Conservation (phyloP, 2,888 invertebrate species). For the Onchidella celtica region DNA sequence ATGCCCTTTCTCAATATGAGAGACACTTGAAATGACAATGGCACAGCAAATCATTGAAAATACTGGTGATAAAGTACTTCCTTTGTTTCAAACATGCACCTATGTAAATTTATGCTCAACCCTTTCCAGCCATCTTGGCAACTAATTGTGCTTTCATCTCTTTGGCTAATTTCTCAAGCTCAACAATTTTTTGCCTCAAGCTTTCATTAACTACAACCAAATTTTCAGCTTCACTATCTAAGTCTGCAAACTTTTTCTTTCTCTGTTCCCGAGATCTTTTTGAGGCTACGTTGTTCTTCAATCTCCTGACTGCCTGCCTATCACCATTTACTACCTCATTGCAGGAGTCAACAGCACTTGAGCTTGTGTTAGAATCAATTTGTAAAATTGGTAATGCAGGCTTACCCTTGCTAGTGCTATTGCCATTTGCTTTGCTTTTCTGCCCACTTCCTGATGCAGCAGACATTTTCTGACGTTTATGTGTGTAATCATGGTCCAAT, state of each 20-base stretch:
- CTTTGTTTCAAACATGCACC: background rate
- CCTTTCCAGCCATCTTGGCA: conserved; percentile 66
- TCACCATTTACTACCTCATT: background rate
- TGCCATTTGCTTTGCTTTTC: background rate
- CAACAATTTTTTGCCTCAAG: conserved; percentile 65
- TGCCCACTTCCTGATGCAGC: background rate
- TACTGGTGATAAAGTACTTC: background rate
- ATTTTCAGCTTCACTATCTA: conserved; percentile 70
- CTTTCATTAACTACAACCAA: conserved; percentile 68
- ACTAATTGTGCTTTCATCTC: conserved; percentile 75
- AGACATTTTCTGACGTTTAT: conserved; percentile 30
- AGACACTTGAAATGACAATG: background rate
- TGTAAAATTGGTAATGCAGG: background rate
- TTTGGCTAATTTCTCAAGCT: conserved; percentile 72
- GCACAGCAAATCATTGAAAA: background rate
- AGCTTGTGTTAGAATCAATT: conserved; percentile 6
- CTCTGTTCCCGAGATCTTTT: conserved; percentile 72
- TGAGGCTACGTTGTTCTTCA: conserved; percentile 77
- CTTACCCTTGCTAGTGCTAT: background rate
- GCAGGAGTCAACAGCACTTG: background rate
- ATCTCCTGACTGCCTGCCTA: conserved; percentile 66
- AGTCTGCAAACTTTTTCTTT: conserved; percentile 70
- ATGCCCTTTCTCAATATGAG: background rate
- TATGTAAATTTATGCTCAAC: conserved; percentile 1
- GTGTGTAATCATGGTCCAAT: conserved; percentile 45